These are phyloP conservation scores for Heteronetta atricapilla DNA, from an alignment of 2,113 vertebrate genomes.

Conservation along the genomic window DNA sequence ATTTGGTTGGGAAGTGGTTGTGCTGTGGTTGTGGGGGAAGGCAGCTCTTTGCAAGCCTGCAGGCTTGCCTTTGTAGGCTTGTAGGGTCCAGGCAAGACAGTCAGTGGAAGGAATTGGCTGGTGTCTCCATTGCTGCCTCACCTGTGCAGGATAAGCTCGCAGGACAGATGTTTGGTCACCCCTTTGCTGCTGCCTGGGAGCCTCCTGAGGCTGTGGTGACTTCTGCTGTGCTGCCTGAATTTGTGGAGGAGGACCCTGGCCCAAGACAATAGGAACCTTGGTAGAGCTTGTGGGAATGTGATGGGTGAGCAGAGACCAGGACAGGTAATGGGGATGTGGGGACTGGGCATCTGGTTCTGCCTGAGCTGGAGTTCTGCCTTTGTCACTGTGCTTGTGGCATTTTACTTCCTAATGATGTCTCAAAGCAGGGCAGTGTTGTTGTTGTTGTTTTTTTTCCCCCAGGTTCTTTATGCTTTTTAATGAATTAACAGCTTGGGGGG, in stretches of 20 bases:
- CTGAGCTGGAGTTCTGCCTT: not conserved
- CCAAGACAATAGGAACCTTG: not conserved
- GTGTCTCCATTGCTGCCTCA: not conserved
- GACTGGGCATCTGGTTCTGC: not conserved
- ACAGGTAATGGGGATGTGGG: not conserved
- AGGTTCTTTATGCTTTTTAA: not conserved
- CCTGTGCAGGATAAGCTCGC: not conserved
- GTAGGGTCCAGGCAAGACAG: not conserved
- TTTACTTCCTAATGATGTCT: not conserved
- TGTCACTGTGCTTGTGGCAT: not conserved
- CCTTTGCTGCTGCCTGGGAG: not conserved
- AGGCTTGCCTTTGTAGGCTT: too few species aligned
- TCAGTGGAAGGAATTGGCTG: not conserved
- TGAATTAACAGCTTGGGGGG: not conserved
- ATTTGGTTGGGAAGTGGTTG: not conserved
- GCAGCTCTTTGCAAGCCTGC: not conserved
- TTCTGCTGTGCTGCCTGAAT: not conserved
- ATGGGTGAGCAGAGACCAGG: not conserved
- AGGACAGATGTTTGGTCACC: not conserved
- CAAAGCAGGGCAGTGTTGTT: not conserved
- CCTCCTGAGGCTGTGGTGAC: not conserved
- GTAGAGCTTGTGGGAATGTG: not conserved
- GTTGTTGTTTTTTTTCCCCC: too few species aligned
- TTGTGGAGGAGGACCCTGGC: not conserved
- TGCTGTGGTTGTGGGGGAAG: accelerated